These are phyloP conservation scores for Microctonus aethiopoides DNA, from an alignment of 2,888 invertebrate genomes.

Conservation along the genomic window DNA sequence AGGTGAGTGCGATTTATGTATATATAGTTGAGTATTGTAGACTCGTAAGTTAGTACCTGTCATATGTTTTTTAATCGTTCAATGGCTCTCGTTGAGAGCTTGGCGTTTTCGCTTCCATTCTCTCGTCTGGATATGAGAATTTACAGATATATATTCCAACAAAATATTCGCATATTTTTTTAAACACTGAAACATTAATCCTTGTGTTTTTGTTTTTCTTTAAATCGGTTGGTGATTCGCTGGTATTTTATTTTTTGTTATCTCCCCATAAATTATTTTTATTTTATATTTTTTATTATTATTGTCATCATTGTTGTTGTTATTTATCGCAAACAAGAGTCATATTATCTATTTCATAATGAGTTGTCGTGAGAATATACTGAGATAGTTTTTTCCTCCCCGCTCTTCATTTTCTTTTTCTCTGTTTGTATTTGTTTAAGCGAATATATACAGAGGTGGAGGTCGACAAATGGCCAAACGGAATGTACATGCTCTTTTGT, in stretches of 20 bases:
- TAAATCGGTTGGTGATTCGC: slow-evolving; percentile 5
- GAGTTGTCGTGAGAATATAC: neutral
- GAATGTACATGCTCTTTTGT: neutral
- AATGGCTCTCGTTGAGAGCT: slow-evolving; percentile 47
- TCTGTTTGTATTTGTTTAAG: slow-evolving; percentile 4
- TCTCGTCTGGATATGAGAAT: neutral
- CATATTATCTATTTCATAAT: neutral
- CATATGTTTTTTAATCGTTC: slow-evolving; percentile 57
- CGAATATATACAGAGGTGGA: slow-evolving; percentile 3
- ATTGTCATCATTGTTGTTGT: neutral
- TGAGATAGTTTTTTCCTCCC: neutral
- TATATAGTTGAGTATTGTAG: slow-evolving; percentile 3
- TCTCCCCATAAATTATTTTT: slow-evolving; percentile 7
- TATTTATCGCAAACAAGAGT: neutral
- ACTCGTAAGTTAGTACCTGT: slow-evolving; percentile 4
- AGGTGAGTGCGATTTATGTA: slow-evolving; percentile 28
- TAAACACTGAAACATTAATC: slow-evolving; percentile 50
- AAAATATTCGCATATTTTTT: slow-evolving; percentile 61
- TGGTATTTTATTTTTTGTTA: slow-evolving; percentile 14
- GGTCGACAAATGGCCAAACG: slow-evolving; percentile 17
- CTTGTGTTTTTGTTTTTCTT: slow-evolving; percentile 6
- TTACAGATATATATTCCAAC: slow-evolving; percentile 41
- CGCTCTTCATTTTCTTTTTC: neutral
- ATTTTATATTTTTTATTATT: slow-evolving; percentile 15
- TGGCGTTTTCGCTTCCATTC: slow-evolving; percentile 7